Evolutionary conservation across 1,140 invertebrate species (phyloP).

Genomic region (Drosophila pseudoananassae): DNA sequence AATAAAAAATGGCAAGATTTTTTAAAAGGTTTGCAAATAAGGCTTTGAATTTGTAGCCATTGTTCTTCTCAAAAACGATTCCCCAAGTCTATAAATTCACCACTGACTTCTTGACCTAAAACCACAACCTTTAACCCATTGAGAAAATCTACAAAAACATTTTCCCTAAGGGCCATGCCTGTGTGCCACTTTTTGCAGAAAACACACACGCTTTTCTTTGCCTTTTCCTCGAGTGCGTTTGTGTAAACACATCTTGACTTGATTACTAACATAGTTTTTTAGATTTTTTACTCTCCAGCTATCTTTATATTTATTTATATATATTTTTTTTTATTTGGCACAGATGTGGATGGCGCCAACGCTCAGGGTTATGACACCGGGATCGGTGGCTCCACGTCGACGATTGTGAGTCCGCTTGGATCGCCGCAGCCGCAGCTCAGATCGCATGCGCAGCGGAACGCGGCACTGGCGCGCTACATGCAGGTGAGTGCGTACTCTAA

Average conservation of each 20-base stretch:
- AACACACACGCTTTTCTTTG: slow-evolving; percentile 11
- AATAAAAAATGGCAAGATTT: slow-evolving; percentile 4
- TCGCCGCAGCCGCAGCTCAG: slow-evolving; percentile 80
- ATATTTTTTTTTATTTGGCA: slow-evolving; percentile 9
- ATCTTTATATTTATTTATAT: not conserved
- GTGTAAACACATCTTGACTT: slow-evolving; percentile 43
- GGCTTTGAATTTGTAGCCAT: too few relatives aligned
- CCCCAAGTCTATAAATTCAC: not conserved
- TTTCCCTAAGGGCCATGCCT: slow-evolving; percentile 17
- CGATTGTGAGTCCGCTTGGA: slow-evolving; percentile 81
- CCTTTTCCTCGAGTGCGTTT: slow-evolving; percentile 38
- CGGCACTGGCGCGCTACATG: slow-evolving; percentile 75
- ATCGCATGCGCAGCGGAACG: slow-evolving; percentile 81
- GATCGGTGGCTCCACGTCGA: slow-evolving; percentile 83
- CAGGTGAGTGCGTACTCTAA: slow-evolving; percentile 75
- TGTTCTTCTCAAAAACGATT: too few relatives aligned
- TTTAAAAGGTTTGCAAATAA: too few relatives aligned
- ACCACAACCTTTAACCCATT: slow-evolving; percentile 31
- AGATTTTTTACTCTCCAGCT: not conserved
- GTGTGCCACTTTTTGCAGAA: slow-evolving; percentile 36
- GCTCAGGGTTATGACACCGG: slow-evolving; percentile 83
- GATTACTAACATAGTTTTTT: slow-evolving; percentile 26
- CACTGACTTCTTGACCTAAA: slow-evolving; percentile 20
- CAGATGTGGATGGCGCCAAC: slow-evolving; percentile 83
- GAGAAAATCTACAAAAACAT: slow-evolving; percentile 4